Percentiles rank a stretch among this genome's conserved stretches.
Conservation (phyloP, 2,888 invertebrate genomes). For the Dugesia japonica region DNA sequence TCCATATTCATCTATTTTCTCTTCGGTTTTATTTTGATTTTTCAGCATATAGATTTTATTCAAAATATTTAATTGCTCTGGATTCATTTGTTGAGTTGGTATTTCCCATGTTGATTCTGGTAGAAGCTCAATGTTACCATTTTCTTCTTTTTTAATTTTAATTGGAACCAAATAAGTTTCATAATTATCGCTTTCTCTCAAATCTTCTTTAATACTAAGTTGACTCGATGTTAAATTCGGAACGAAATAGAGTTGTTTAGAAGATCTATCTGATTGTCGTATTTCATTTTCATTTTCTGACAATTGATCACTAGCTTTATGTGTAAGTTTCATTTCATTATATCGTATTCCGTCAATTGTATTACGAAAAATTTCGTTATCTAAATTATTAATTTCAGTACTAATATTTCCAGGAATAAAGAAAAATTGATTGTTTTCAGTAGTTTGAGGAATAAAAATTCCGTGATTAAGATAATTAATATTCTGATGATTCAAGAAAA, state of each 20-base stretch:
- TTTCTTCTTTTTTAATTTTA: not conserved
- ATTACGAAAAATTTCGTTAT: not conserved
- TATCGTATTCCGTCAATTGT: not conserved
- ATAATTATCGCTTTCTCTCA: not conserved
- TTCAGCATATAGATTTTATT: not conserved
- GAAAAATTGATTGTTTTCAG: not conserved
- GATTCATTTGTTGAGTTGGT: not conserved
- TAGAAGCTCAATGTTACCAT: not conserved
- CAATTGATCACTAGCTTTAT: not conserved
- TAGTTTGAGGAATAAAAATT: not conserved
- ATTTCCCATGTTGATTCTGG: not conserved
- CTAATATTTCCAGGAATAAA: conserved; percentile 5
- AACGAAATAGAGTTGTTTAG: not conserved
- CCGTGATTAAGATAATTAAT: not conserved
- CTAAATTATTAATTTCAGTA: not conserved
- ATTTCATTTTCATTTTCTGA: not conserved
- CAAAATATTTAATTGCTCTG: not conserved
- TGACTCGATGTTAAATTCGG: not conserved
- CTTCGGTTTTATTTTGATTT: not conserved
- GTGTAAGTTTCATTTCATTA: not conserved
- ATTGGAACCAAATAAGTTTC: not conserved
- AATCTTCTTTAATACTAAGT: not conserved
- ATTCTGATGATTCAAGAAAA: not conserved
- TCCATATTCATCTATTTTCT: not conserved
- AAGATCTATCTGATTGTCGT: not conserved